Base-by-base conservation (phyloP, 2,888 invertebrate species). In the Phaonia tiefii region DNA sequence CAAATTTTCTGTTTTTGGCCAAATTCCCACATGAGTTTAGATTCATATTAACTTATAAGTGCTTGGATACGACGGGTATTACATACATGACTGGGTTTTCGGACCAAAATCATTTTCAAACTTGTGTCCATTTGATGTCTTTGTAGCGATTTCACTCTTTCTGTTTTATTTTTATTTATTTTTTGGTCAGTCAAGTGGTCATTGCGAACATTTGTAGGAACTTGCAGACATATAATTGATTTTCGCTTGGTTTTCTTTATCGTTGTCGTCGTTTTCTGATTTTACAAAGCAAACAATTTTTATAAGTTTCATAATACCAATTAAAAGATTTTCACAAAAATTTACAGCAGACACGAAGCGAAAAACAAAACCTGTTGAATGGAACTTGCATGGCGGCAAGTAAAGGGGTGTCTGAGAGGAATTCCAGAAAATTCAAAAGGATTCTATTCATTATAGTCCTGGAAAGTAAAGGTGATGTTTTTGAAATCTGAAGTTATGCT, bases 1-100 rank as follows among this genome's bases (percentile, higher is more conserved):
- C 42, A 39, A 42, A 63, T 44, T 44, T 31, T 56, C 13, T 44
- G 56, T 66, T 75, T 69, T 58, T 20, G 66, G 22, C 63, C 11
- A 75, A 81, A 81, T 81, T 81, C 81, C 81, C 81, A 81, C 81
- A 81, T 81, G 81, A 81, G 78, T 78, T 81, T 78, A 81, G 69
- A 75, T 81, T 81, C 58, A 63, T 67, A 72, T 81, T 81, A 81
- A 78, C 81, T 75, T 72, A 72, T 58, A 78, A 81, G 78, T 69
- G 77, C 71, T 78, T 67, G 66, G 54, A n/a, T n/a, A n/a, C n/a
- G n/a, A n/a, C n/a, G n/a, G 31, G 8, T 31, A 31, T 42, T 63
- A 63, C 42, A 22, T 63, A 75, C 75, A 67, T 78, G 72, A 78
- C 67, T 81, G 69, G 58, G 72, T 74, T 78, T 60, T 42, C n/a